phyloP scores from a whole-genome alignment of 2,888 invertebrate species.

The Nemotelus nigrinus region DNA sequence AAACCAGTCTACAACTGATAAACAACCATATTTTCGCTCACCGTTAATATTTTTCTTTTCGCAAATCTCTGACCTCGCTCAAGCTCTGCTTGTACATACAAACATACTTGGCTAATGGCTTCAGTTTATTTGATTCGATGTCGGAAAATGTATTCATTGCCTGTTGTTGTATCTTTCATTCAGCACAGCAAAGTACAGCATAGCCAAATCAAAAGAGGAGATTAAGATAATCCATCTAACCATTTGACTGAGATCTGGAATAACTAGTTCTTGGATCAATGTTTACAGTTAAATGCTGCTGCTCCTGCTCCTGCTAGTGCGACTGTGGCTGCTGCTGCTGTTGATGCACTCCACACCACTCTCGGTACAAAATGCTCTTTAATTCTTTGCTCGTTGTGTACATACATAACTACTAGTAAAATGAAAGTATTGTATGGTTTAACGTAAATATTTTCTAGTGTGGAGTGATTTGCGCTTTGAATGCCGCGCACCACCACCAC shows the following conservation, averaged over 20 bases:
- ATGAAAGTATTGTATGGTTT: background rate
- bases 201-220: slow-evolving; percentile 5
- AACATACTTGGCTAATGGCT: too few relatives aligned
- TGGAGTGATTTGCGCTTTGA: too few relatives aligned
- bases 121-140: background rate
- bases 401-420: background rate
- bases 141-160: background rate
- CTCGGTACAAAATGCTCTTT: too few relatives aligned
- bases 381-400: background rate
- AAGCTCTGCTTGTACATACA: too few relatives aligned
- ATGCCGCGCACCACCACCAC: too few relatives aligned
- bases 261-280: slow-evolving; percentile 47
- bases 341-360: too few relatives aligned
- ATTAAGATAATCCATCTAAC: slow-evolving; percentile 23
- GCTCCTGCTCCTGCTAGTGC: slow-evolving; percentile 13
- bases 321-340: background rate
- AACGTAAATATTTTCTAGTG: too few relatives aligned
- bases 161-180: background rate
- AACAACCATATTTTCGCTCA: too few relatives aligned
- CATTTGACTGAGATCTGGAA: slow-evolving; percentile 9
- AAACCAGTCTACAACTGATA: too few relatives aligned
- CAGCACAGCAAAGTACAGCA: background rate
- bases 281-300: slow-evolving; percentile 47
- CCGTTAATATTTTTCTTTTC: too few relatives aligned
- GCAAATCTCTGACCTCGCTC: too few relatives aligned